Base-by-base conservation (phyloP, 2,888 invertebrate species). In the Perizoma affinitatum region DNA sequence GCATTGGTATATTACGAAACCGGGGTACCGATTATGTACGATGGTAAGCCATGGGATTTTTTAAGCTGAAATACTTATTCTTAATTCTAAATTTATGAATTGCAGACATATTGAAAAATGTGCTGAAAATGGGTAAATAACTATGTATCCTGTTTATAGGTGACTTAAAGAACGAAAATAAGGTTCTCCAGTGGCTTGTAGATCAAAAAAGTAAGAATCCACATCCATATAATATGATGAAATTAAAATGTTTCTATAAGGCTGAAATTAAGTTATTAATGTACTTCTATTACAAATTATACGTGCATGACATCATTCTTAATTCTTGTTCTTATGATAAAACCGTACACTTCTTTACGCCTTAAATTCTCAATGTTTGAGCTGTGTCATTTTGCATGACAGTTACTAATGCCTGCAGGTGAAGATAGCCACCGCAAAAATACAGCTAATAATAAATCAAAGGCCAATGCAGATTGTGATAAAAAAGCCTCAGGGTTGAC, bases 161-260 rank as follows among this genome's bases (percentile, higher is more conserved):
- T 95, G 96, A 97, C 95, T 96, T 97, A 94, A 96, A 95, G 95
- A 96, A 97, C 90, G 97, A 97, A 95, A 96, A 96, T 93, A 96
- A 96, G 95, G 97, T 98, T 94, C 96, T 98, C 94, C 96, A 96
- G 94, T 98, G 97, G 97, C 96, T 98, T 93, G 94, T 97, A 94
- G 96, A 96, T 94, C 97, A 97, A 94, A 97, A 97, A 96, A 97
- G 97, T 97, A 97, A 97, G 97, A 95, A 94, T 93, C 93, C 93
- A 93, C 93, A 92, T 91, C 93, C 91, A 90, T 91, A 87, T 87
- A 80, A 76, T 58, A 57, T 81, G 84, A 80, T 58, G 8, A 58
- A 61, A 74, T 71, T 73, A 63, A 74, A 66, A 71, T 67, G 69
- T 56, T 58, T 55, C 6, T 55, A 43, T 78, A 79, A 76, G 76